Conservation (phyloP, 2,797 vertebrate species). For the Anguilla marmorata region DNA sequence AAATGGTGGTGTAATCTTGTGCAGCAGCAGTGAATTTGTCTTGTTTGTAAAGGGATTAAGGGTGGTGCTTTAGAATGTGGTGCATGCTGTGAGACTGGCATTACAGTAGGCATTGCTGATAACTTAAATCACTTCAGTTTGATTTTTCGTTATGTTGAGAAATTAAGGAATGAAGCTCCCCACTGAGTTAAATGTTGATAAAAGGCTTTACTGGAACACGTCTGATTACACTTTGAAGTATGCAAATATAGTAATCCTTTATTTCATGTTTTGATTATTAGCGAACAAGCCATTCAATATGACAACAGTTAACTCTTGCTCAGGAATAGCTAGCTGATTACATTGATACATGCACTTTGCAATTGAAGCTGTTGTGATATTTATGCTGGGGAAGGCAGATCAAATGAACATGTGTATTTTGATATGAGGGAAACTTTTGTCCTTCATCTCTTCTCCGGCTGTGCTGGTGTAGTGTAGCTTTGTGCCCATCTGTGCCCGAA, state of each 20-base stretch:
- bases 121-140: not conserved
- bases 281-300: not conserved
- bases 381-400: conserved; percentile 31
- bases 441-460: conserved; percentile 7
- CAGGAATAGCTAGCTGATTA: conserved; percentile 13
- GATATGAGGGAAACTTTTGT: conserved; percentile 20
- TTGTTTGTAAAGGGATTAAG: not conserved
- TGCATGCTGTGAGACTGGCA: not conserved
- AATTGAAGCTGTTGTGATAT: conserved; percentile 35
- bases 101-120: not conserved
- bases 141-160: not conserved
- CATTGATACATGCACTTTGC: conserved; percentile 23
- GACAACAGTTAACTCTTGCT: conserved; percentile 13
- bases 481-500: too few relatives aligned
- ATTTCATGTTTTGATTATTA: not conserved
- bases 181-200: not conserved
- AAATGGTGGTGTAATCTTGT: not conserved
- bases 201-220: not conserved
- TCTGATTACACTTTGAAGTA: not conserved
- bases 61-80: not conserved
- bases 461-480: not conserved
- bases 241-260: not conserved
- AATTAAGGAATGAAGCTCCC: not conserved
- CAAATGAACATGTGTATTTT: conserved; percentile 35
- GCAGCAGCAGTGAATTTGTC: not conserved